Conservation (phyloP, 2,888 invertebrate species). For the Cosmorhoe ocellata region DNA sequence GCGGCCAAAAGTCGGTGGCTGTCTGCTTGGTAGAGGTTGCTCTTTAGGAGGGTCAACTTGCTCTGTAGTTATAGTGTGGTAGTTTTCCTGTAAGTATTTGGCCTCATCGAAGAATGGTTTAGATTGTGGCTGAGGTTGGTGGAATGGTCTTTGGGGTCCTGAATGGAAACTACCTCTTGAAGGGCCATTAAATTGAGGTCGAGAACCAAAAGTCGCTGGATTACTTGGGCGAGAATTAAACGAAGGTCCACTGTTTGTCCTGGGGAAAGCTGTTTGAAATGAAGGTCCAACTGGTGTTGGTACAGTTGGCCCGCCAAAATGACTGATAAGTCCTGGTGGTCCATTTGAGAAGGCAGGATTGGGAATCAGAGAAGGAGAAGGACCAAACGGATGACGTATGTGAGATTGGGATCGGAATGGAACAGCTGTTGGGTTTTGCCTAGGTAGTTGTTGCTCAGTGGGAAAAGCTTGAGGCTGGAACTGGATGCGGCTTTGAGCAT, state of each 20-base stretch:
- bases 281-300: constrained; percentile 59
- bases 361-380: constrained; percentile 53
- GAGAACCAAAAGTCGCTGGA: constrained; percentile 54
- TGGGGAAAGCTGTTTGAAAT: constrained; percentile 60
- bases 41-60: constrained; percentile 72
- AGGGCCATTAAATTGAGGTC: constrained; percentile 70
- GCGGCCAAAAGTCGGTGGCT: constrained; percentile 58
- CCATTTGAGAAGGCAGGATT: constrained; percentile 58
- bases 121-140: constrained; percentile 59
- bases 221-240: constrained; percentile 61
- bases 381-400: constrained; percentile 60
- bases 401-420: constrained; percentile 66
- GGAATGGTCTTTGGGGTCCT: constrained; percentile 81
- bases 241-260: constrained; percentile 56
- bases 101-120: constrained; percentile 75
- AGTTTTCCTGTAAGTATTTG: constrained; percentile 79
- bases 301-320: constrained; percentile 58
- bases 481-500: constrained; percentile 74
- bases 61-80: constrained; percentile 77
- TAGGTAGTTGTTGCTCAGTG: constrained; percentile 71
- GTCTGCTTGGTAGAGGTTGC: constrained; percentile 63
- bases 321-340: constrained; percentile 52
- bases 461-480: constrained; percentile 69
- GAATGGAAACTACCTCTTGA: constrained; percentile 71
- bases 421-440: constrained; percentile 65